A percentile compares a stretch with the other conserved stretches of the same genome.
Evolutionary conservation across 2,888 invertebrate species (phyloP).

Genomic region (Pseudococcus longispinus): DNA sequence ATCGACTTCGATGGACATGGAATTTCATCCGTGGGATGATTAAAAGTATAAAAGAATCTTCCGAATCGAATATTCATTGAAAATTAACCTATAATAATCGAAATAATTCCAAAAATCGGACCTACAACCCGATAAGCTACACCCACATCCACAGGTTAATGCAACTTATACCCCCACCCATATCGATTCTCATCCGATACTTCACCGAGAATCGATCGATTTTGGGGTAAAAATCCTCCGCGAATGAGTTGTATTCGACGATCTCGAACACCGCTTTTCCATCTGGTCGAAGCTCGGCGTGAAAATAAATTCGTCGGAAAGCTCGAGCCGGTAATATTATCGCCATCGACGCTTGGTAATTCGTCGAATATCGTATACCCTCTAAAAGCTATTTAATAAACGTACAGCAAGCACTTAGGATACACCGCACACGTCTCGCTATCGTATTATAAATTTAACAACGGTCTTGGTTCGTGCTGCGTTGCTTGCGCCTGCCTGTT

Average conservation of each 20-base stretch:
- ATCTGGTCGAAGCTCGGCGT: neutral
- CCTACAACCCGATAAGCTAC: too few species aligned
- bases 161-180: too few species aligned
- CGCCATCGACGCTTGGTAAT: constrained; percentile 8
- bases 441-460: neutral
- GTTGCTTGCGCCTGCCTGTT: neutral
- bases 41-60: too few species aligned
- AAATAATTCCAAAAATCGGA: too few species aligned
- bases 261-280: neutral
- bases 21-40: too few species aligned
- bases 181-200: too few species aligned
- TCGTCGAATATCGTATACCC: constrained; percentile 15
- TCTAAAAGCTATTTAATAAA: constrained; percentile 16
- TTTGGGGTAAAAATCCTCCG: too few species aligned
- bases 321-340: neutral
- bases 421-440: neutral
- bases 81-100: too few species aligned
- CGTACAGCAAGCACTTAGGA: constrained; percentile 24
- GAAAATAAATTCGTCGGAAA: neutral
- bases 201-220: too few species aligned
- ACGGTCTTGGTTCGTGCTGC: neutral
- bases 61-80: too few species aligned
- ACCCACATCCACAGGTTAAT: too few species aligned
- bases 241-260: neutral
- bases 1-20: too few species aligned